Evolutionary conservation across 2,113 vertebrate genomes (phyloP).

Genomic region (Rhodinocichla rosea): DNA sequence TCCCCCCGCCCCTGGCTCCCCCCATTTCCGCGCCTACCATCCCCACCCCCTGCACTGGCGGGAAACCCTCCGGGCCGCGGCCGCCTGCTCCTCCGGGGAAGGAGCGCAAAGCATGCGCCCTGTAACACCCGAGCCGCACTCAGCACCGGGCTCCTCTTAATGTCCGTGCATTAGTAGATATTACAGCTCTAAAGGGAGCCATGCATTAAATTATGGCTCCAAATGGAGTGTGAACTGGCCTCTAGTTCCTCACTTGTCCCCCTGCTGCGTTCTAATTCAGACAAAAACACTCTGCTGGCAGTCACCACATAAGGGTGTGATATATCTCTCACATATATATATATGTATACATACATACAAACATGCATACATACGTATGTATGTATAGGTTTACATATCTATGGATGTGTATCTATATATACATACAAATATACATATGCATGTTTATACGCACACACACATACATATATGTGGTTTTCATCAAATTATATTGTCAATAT

Average conservation of each 20-base stretch:
- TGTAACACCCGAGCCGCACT: rapidly evolving
- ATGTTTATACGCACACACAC: not conserved
- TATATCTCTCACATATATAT: not conserved
- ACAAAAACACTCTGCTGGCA: not conserved
- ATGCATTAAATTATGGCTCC: rapidly evolving
- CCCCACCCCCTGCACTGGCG: not conserved
- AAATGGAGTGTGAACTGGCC: not conserved
- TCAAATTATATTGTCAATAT: too few species aligned
- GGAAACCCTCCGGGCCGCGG: not conserved
- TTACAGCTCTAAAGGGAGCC: not conserved
- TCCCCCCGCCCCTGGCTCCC: not conserved
- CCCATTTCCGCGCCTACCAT: not conserved
- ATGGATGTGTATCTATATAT: not conserved
- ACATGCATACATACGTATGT: not conserved
- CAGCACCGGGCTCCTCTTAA: not conserved
- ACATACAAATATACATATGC: not conserved
- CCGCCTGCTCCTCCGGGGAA: not conserved
- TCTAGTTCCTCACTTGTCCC: not conserved
- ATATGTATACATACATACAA: not conserved
- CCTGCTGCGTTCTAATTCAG: not conserved
- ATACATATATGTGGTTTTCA: too few species aligned
- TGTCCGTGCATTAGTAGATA: rapidly evolving
- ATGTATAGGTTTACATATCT: too few species aligned
- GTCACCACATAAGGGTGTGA: not conserved
- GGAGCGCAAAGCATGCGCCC: rapidly evolving